These are phyloP conservation scores for Acanthiza pusilla DNA, from an alignment of 2,797 vertebrate species.

Conservation along the genomic window DNA sequence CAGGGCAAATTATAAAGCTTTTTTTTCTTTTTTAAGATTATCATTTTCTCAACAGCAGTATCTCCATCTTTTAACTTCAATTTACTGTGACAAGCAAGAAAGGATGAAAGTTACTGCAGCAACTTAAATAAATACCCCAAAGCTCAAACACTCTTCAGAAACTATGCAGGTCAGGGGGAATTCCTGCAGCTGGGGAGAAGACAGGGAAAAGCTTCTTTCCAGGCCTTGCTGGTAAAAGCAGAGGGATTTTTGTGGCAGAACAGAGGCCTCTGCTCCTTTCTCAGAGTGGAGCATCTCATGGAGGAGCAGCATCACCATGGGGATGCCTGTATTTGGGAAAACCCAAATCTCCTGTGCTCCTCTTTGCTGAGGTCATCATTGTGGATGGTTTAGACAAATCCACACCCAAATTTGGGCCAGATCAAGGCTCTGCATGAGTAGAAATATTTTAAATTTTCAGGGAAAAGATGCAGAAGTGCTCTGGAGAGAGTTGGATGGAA, in stretches of 20 bases:
- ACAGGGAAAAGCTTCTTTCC: not conserved
- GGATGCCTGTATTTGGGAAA: not conserved
- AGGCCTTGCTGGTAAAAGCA: not conserved
- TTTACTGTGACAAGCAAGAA: not conserved
- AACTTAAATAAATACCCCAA: not conserved
- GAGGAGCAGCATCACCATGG: not conserved
- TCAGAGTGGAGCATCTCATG: not conserved
- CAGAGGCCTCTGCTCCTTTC: not conserved
- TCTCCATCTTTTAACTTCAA: not conserved
- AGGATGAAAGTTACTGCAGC: not conserved
- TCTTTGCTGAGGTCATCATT: fast-evolving
- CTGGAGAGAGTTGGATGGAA: not conserved
- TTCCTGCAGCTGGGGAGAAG: not conserved
- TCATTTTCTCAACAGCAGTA: not conserved
- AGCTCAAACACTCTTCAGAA: not conserved
- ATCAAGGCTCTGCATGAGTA: not conserved
- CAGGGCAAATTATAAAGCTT: not conserved
- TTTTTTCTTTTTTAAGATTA: not conserved
- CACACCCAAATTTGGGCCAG: not conserved
- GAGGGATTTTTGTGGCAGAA: not conserved
- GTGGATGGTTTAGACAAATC: not conserved
- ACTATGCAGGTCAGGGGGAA: not conserved
- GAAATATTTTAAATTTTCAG: not conserved
- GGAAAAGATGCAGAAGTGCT: not conserved
- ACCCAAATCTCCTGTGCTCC: not conserved